These are phyloP conservation scores for Rachycentron canadum DNA, from an alignment of 2,797 vertebrate species.

Conservation along the genomic window DNA sequence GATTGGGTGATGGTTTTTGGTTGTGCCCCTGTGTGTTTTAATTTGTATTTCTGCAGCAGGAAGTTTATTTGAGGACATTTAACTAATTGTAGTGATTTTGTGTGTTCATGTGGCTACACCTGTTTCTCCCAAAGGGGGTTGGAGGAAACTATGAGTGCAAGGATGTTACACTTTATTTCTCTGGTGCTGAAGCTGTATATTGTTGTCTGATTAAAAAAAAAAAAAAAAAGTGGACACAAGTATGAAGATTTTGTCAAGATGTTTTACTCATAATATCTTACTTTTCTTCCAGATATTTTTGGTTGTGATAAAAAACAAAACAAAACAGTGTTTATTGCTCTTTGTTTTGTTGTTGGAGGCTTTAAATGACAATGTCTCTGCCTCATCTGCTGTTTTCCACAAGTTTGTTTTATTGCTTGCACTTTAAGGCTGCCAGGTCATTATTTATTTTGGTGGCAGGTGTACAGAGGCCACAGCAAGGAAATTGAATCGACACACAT, in stretches of 20 bases:
- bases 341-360: neutral
- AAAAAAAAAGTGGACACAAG: conserved; percentile 19
- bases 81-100: conserved; percentile 86
- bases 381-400: conserved; percentile 15
- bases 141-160: conserved; percentile 55
- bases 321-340: neutral
- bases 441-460: conserved; percentile 34
- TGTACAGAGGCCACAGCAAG: conserved; percentile 21
- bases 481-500: conserved; percentile 23
- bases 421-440: conserved; percentile 31
- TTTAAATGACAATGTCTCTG: conserved; percentile 2
- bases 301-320: neutral
- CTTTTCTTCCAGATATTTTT: conserved; percentile 2
- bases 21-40: conserved; percentile 81
- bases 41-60: conserved; percentile 87
- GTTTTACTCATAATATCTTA: neutral
- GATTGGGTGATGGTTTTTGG: conserved; percentile 70
- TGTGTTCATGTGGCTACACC: conserved; percentile 76
- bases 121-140: conserved; percentile 72
- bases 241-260: conserved; percentile 22
- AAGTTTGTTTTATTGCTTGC: conserved; percentile 31
- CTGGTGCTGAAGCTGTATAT: conserved; percentile 50
- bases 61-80: conserved; percentile 88
- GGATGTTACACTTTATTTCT: conserved; percentile 58
- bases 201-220: conserved; percentile 46